These are phyloP conservation scores for Diabrotica undecimpunctata DNA, from an alignment of 1,140 invertebrate species.

Conservation along the genomic window DNA sequence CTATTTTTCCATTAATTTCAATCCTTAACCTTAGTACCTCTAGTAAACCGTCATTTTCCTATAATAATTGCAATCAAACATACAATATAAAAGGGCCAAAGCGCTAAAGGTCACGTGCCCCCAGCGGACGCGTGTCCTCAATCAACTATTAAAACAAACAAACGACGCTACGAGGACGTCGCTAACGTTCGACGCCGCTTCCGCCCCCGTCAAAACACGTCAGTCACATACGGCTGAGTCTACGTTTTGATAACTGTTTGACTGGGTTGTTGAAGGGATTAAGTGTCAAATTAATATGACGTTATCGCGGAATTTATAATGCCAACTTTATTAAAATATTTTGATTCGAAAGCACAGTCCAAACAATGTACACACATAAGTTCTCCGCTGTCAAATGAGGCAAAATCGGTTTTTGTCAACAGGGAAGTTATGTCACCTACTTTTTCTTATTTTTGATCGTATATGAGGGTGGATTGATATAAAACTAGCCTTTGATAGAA, in stretches of 20 bases:
- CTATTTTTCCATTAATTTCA: no score
- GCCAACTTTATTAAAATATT: no score
- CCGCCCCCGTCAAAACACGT: conserved; percentile 1
- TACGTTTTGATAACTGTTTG: not conserved
- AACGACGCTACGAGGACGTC: not conserved
- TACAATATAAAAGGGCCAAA: not conserved
- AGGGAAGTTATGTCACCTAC: no score
- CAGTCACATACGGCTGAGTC: not conserved
- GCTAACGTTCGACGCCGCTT: not conserved
- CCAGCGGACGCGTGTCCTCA: conserved; percentile 10
- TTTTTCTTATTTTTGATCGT: no score
- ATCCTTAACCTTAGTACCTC: no score
- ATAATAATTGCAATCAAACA: conserved; percentile 12
- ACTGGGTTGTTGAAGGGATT: not conserved
- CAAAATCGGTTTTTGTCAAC: no score
- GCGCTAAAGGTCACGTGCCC: conserved; percentile 13
- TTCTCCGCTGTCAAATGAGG: no score
- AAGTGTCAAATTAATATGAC: not conserved
- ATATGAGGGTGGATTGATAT: no score
- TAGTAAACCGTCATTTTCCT: not conserved
- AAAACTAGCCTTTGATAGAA: no score
- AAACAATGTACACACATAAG: no score
- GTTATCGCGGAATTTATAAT: no score
- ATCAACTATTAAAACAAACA: conserved; percentile 17
- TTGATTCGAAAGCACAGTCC: no score